A percentile compares a stretch with the other conserved stretches of the same genome.
Conservation (phyloP, 2,797 vertebrate genomes). For the Acipenser ruthenus region DNA sequence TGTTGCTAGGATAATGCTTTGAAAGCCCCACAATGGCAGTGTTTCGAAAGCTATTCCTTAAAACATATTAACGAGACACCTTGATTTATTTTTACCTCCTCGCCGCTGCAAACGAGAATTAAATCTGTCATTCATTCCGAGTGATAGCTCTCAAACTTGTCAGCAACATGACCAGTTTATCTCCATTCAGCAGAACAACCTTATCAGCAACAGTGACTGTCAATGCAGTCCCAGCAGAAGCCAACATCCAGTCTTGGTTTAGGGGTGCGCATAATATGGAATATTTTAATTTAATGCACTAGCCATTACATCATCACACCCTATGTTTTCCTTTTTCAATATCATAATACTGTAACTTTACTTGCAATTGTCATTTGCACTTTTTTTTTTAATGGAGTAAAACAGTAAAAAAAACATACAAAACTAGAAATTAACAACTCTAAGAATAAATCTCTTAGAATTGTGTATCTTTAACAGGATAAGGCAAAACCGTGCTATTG, state of each 20-base stretch:
- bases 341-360: no score
- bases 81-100: constrained; percentile 22
- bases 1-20: constrained; percentile 46
- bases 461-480: no score
- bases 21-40: constrained; percentile 18
- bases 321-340: no score
- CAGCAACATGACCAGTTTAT: constrained; percentile 37
- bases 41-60: neutral
- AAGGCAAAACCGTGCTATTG: no score
- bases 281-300: no score
- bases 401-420: no score
- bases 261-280: no score
- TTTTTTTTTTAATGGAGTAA: no score
- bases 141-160: constrained; percentile 35
- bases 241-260: constrained; percentile 7
- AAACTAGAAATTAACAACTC: no score
- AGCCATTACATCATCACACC: no score
- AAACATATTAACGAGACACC: constrained; percentile 2
- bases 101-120: constrained; percentile 50
- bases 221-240: constrained; percentile 30
- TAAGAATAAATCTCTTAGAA: no score
- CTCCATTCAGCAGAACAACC: constrained; percentile 41
- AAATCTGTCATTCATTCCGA: constrained; percentile 34
- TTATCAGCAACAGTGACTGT: constrained; percentile 38
- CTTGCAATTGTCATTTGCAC: no score